A percentile compares a stretch with the other conserved stretches of the same genome.
These are phyloP conservation scores for Ceyx melanurus DNA, from an alignment of 2,113 vertebrate species.

Conservation along the genomic window DNA sequence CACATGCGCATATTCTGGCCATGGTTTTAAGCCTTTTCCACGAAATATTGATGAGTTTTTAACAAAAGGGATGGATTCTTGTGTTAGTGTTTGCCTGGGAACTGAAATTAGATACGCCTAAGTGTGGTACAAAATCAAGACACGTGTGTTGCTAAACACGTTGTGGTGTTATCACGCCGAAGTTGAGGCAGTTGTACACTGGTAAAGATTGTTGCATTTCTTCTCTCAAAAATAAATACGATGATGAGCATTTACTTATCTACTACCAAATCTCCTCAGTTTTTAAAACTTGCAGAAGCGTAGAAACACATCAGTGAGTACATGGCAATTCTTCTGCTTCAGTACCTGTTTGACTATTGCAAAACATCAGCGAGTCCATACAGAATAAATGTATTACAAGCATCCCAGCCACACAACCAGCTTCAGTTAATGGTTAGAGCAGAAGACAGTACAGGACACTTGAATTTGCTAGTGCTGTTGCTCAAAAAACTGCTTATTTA, in stretches of 20 bases:
- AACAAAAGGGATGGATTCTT: background rate
- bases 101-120: background rate
- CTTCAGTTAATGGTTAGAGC: background rate
- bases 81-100: background rate
- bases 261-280: background rate
- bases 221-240: background rate
- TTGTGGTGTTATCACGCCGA: accelerated
- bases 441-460: background rate
- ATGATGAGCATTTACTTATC: background rate
- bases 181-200: background rate
- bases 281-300: accelerated
- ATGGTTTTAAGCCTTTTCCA: accelerated
- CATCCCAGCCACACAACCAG: background rate
- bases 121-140: accelerated
- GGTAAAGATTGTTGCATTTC: background rate
- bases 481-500: background rate
- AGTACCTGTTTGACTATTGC: accelerated
- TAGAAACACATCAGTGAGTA: background rate
- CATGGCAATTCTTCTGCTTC: accelerated
- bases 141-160: accelerated
- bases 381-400: background rate
- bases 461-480: background rate
- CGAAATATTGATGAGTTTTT: accelerated
- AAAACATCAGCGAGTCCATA: accelerated
- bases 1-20: accelerated